Evolutionary conservation across 2,888 invertebrate genomes (phyloP).

Genomic region (Diogma glabrata): DNA sequence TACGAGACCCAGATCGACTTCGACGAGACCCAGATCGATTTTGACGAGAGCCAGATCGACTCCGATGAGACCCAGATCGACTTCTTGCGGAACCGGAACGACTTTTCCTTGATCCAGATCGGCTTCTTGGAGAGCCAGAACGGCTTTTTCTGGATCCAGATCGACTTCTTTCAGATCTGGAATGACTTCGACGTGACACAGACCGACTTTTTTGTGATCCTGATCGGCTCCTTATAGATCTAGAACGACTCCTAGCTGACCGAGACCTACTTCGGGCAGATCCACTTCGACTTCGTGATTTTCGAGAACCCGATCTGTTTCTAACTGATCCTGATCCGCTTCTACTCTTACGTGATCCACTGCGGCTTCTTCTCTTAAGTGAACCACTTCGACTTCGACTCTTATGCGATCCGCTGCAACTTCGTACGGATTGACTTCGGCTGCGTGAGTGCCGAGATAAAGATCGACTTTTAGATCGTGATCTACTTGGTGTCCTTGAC

Average conservation of each 20-base stretch:
- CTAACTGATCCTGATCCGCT: slow-evolving; percentile 20
- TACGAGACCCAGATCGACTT: slow-evolving; percentile 19
- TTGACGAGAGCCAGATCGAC: background rate
- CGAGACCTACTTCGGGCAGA: slow-evolving; percentile 18
- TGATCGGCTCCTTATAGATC: slow-evolving; percentile 10
- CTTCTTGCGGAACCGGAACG: slow-evolving; percentile 20
- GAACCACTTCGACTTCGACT: slow-evolving; percentile 16
- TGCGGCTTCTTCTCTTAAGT: slow-evolving; percentile 24
- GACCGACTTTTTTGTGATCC: slow-evolving; percentile 5
- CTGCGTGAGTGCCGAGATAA: slow-evolving; percentile 18
- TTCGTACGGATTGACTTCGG: slow-evolving; percentile 23
- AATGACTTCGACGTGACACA: slow-evolving; percentile 10
- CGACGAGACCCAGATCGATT: slow-evolving; percentile 1
- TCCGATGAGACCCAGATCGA: slow-evolving; percentile 24
- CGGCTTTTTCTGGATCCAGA: slow-evolving; percentile 27
- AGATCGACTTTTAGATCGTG: slow-evolving; percentile 9
- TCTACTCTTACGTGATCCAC: slow-evolving; percentile 20
- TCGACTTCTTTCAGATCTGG: slow-evolving; percentile 16
- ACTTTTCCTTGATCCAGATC: slow-evolving; percentile 23
- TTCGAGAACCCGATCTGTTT: slow-evolving; percentile 15
- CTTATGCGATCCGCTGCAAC: slow-evolving; percentile 11
- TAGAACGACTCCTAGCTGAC: slow-evolving; percentile 21
- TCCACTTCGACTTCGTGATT: slow-evolving; percentile 30
- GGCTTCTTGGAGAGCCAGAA: slow-evolving; percentile 25
- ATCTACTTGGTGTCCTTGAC: background rate